These are phyloP conservation scores for Drosophila varians DNA, from an alignment of 1,140 invertebrate species.

Conservation along the genomic window DNA sequence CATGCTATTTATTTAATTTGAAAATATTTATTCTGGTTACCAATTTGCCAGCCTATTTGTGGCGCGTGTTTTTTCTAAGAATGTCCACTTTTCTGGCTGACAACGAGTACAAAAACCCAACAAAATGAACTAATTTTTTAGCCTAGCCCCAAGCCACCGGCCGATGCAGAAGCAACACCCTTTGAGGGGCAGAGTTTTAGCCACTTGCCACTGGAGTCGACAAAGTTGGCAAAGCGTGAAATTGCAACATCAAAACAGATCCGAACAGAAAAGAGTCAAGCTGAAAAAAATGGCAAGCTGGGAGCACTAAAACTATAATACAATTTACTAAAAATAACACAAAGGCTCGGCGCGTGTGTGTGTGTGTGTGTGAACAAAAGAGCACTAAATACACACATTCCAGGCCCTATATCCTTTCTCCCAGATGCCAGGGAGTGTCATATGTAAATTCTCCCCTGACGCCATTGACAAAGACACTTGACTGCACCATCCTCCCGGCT, in stretches of 20 bases:
- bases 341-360: conserved; percentile 22
- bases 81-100: conserved; percentile 14
- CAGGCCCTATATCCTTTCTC: conserved; percentile 16
- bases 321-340: conserved; percentile 80
- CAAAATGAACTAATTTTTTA: conserved; percentile 76
- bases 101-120: conserved; percentile 32
- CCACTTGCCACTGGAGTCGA: conserved; percentile 49
- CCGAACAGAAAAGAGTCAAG: conserved; percentile 8
- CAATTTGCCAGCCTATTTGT: conserved; percentile 68
- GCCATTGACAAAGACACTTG: conserved; percentile 78
- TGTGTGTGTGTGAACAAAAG: conserved; percentile 60
- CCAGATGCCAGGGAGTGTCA: conserved; percentile 60
- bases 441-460: conserved; percentile 80
- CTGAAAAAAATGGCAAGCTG: conserved; percentile 43
- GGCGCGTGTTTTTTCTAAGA: conserved; percentile 27
- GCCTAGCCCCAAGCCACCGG: conserved; percentile 52
- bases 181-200: conserved; percentile 18
- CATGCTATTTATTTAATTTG: too few relatives aligned
- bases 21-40: conserved; percentile 14
- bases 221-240: conserved; percentile 75
- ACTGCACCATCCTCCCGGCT: conserved; percentile 13
- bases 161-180: conserved; percentile 16
- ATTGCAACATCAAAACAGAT: conserved; percentile 75
- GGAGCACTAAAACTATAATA: conserved; percentile 79
- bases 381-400: conserved; percentile 62